Base-by-base conservation (phyloP, 35 echinoderm and acorn worm genomes). In the Diadema setosum region DNA sequence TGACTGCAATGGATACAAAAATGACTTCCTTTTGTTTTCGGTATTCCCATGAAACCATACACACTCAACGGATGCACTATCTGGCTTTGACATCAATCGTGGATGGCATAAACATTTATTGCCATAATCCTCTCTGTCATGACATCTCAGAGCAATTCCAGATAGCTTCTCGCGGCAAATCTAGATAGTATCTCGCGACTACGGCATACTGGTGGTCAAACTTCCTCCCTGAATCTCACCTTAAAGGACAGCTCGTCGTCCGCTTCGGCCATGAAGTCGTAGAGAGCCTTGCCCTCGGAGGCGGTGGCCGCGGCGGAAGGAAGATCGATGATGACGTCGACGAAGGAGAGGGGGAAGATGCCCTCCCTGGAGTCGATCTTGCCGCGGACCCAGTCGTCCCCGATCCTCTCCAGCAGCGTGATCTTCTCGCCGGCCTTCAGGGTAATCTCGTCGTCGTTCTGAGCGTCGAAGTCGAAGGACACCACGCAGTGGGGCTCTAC, bases 281-380 rank as follows among this genome's bases (percentile, higher is more conserved):
- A 92, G 11, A 99, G 23, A 16, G 96, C 96, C 32, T 85, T 87
- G 46, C 48, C 84, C n/a, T 50, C 78, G 42, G 65, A 69, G 25
- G 86, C 41, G 7, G 64, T 80, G 42, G 45, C 75, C 75, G n/a
- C 86, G 23, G 61, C 81, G 32, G 87, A 93, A 20, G 42, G 42
- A 8, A 59, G 32, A 84, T 80, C 85, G 16, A 70, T 26, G 65
- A 7, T 82, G 43, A 98, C 67, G 15, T 98, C 96, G 3, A 94
- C 96, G 50, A 98, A 98, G 1, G 88, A 63, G 33, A 80, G 94
- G 18, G 96, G 96, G 45, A 98, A 98, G 45, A 98, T 89, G 17
- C 96, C 96, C 37, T 94, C 96, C 26, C 84, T 87, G 5, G 85
- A 85, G 39, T 85, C 85, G 18, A 83, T 73, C 44, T 81, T 84